phyloP scores from a whole-genome alignment of 2,797 vertebrate genomes.

The Rhinatrema bivittatum region DNA sequence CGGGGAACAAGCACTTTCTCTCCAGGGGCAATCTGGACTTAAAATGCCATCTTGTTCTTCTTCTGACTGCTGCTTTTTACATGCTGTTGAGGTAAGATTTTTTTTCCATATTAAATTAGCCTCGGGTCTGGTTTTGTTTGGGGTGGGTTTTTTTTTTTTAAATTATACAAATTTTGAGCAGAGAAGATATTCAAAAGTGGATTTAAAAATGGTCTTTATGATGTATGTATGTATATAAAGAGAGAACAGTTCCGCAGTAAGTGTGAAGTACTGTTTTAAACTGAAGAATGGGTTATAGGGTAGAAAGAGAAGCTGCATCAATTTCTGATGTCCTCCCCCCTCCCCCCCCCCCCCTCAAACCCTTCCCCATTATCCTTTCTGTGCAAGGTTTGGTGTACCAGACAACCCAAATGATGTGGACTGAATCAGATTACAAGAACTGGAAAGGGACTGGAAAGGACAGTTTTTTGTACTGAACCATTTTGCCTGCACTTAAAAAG shows the following conservation, averaged over 20 bases:
- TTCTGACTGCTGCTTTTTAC: constrained; percentile 76
- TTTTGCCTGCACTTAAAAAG: no score
- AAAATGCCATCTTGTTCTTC: constrained; percentile 85
- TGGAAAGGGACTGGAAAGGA: no score
- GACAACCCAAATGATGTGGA: no score
- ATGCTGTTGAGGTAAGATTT: constrained; percentile 73
- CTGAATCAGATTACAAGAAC: no score
- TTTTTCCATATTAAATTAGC: constrained; percentile 27
- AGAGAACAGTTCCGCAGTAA: constrained; percentile 7
- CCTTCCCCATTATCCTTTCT: no score
- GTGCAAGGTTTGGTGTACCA: no score
- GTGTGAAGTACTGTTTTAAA: constrained; percentile 4
- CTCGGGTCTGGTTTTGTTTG: no score
- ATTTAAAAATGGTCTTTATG: no score
- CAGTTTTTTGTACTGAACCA: no score
- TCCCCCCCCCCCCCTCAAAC: no score
- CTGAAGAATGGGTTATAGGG: constrained; percentile 20
- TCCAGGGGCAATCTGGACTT: constrained; percentile 54
- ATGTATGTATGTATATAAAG: background rate
- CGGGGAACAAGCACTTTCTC: constrained; percentile 38
- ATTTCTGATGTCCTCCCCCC: background rate
- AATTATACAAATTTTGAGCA: constrained; percentile 9
- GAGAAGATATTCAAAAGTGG: background rate
- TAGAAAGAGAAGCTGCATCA: no score
- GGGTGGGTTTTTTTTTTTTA: constrained; percentile 70